These are phyloP conservation scores for Eolophus roseicapilla DNA, from an alignment of 2,113 vertebrate genomes.

Conservation along the genomic window DNA sequence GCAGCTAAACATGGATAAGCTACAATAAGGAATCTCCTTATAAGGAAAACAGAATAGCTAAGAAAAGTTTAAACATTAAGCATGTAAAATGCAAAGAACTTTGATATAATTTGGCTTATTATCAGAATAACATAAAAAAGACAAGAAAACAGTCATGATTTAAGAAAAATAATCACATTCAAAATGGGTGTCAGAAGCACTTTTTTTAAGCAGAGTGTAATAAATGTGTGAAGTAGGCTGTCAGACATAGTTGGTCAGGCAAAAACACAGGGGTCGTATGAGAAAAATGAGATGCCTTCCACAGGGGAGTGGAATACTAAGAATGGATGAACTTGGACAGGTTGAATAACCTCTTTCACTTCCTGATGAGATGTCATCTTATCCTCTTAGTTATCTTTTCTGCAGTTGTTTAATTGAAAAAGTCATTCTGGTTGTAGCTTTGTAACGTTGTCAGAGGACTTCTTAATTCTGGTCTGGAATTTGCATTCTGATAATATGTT, in stretches of 20 bases:
- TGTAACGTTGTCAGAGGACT: not conserved
- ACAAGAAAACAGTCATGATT: not conserved
- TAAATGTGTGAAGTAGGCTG: conserved; percentile 43
- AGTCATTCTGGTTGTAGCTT: not conserved
- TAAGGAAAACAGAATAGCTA: not conserved
- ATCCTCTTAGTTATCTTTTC: conserved; percentile 13
- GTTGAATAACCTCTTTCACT: not conserved
- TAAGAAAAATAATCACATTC: conserved; percentile 7
- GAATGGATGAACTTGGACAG: conserved; percentile 31
- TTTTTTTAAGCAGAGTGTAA: conserved; percentile 36
- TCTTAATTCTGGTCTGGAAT: not conserved
- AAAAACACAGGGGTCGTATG: conserved; percentile 16
- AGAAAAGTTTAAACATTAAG: not conserved
- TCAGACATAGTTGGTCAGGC: conserved; percentile 32
- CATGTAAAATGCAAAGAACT: not conserved
- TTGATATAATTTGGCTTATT: not conserved
- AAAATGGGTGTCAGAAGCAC: not conserved
- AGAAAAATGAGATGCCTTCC: conserved; percentile 49
- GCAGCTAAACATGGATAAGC: not conserved
- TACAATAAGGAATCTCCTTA: not conserved
- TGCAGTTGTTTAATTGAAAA: conserved; percentile 43
- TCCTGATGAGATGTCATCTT: not conserved
- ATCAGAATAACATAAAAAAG: not conserved
- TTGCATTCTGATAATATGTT: not conserved
- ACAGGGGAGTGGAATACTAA: not conserved